Percentiles rank a stretch among this genome's conserved stretches.
These are phyloP conservation scores for Lomographa bimaculata DNA, from an alignment of 2,888 invertebrate species.

Conservation along the genomic window DNA sequence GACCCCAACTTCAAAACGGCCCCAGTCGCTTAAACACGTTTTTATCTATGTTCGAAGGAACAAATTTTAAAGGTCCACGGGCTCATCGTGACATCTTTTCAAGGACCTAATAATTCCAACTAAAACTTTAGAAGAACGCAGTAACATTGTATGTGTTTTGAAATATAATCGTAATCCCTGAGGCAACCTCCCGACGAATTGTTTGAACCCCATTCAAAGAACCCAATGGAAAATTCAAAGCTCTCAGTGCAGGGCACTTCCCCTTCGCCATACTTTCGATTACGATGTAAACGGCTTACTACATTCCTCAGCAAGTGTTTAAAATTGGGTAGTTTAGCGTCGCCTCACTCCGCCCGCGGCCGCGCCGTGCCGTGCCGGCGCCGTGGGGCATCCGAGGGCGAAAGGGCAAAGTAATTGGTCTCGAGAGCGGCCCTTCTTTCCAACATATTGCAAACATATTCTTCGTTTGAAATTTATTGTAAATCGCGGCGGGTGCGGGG, in stretches of 20 bases:
- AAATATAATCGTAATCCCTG: slow-evolving; percentile 28
- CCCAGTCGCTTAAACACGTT: no score
- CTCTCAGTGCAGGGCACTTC: slow-evolving; percentile 22
- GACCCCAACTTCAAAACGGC: no score
- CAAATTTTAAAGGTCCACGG: no score
- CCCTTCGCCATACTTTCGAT: slow-evolving; percentile 52
- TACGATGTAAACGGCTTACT: slow-evolving; percentile 71
- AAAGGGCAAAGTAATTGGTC: slow-evolving; percentile 51
- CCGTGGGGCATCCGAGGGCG: slow-evolving; percentile 43
- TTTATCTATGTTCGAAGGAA: no score
- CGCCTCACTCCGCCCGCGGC: slow-evolving; percentile 27
- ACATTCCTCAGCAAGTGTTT: slow-evolving; percentile 67
- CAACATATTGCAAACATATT: slow-evolving; percentile 80
- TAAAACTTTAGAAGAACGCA: no score
- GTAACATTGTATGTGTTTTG: neutral
- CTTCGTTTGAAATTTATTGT: slow-evolving; percentile 79
- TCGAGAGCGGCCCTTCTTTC: slow-evolving; percentile 35
- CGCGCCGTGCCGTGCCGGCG: slow-evolving; percentile 21
- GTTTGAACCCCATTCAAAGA: slow-evolving; percentile 59
- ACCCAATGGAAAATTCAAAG: slow-evolving; percentile 50
- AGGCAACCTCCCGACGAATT: no score
- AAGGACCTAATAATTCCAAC: no score
- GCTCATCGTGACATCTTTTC: no score
- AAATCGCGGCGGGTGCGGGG: slow-evolving; percentile 69
- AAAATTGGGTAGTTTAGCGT: slow-evolving; percentile 57